These are phyloP conservation scores for Oreotrochilus melanogaster DNA, from an alignment of 2,113 vertebrate species.

Conservation along the genomic window DNA sequence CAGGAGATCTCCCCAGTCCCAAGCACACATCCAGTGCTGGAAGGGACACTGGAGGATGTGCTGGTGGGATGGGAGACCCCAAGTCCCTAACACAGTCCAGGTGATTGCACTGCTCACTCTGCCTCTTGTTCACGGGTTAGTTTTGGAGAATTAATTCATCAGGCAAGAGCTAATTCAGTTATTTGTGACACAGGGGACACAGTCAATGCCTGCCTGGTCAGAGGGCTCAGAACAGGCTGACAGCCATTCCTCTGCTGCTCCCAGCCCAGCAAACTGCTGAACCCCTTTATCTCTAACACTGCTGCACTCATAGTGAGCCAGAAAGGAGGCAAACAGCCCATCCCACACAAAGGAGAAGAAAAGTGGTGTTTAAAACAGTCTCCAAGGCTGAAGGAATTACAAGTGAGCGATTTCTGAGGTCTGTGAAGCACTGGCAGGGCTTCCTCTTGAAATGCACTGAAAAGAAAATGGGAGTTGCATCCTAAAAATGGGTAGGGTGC, in stretches of 20 bases:
- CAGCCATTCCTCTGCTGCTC: background rate
- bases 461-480: conserved; percentile 2
- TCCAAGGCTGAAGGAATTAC: background rate
- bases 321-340: background rate
- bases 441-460: background rate
- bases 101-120: background rate
- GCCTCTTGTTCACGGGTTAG: background rate
- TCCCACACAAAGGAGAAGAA: background rate
- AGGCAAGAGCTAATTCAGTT: background rate
- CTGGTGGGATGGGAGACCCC: background rate
- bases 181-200: background rate
- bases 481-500: background rate
- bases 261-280: background rate
- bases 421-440: background rate
- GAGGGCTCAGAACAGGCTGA: background rate
- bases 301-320: background rate
- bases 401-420: background rate
- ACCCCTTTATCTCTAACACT: background rate
- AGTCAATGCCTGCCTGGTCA: background rate
- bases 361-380: background rate
- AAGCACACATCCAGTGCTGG: background rate
- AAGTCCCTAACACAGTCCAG: accelerated
- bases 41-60: background rate
- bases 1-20: background rate
- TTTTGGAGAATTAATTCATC: background rate